Conservation (phyloP, 2,113 vertebrate genomes). For the Scomber colias region DNA sequence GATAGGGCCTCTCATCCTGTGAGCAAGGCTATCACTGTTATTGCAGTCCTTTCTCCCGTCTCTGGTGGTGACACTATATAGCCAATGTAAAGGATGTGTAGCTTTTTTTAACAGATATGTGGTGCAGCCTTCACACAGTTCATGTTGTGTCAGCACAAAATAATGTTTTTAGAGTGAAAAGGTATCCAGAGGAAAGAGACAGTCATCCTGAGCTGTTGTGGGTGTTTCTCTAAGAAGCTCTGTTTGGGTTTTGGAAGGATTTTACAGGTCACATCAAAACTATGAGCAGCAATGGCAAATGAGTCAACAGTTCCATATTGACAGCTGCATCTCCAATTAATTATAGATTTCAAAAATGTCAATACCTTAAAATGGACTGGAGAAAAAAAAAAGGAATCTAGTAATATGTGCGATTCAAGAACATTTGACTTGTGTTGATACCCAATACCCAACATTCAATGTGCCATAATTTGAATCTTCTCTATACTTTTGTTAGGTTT, state of each 20-base stretch:
- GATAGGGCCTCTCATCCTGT: slow-evolving; percentile 78
- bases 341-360: background rate
- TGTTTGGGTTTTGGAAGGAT: slow-evolving; percentile 1
- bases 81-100: slow-evolving; percentile 69
- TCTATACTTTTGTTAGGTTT: background rate
- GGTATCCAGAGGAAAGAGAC: slow-evolving; percentile 64
- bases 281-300: background rate
- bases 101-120: slow-evolving; percentile 48
- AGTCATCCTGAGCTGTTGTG: slow-evolving; percentile 38
- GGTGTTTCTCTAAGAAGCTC: slow-evolving; percentile 46
- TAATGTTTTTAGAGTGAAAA: slow-evolving; percentile 69
- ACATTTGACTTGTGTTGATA: background rate
- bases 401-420: background rate
- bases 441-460: too few relatives aligned
- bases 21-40: slow-evolving; percentile 79
- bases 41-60: slow-evolving; percentile 73
- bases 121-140: slow-evolving; percentile 20
- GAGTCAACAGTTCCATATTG: background rate
- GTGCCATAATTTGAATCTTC: too few relatives aligned
- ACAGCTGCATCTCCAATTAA: background rate
- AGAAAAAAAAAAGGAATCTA: background rate
- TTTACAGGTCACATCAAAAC: background rate
- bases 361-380: background rate
- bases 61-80: slow-evolving; percentile 75
- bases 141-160: slow-evolving; percentile 70